These are phyloP conservation scores for Drosophila seclusa DNA, from an alignment of 2,888 invertebrate species.

Conservation along the genomic window DNA sequence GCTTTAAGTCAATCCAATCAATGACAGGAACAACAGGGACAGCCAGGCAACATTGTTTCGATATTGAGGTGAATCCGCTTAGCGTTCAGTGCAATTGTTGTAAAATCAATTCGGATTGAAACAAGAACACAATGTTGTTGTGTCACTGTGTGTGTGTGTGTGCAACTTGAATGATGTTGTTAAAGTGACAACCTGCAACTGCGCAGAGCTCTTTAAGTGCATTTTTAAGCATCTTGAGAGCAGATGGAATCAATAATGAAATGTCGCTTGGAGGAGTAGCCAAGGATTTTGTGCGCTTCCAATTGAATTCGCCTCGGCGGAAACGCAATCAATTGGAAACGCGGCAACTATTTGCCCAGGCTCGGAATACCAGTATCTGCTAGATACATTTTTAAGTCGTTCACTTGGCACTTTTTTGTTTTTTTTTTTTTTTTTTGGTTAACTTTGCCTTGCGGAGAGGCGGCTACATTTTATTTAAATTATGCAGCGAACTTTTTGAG, in stretches of 20 bases:
- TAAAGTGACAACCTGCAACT: constrained; percentile 29
- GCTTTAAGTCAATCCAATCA: constrained; percentile 46
- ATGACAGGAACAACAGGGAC: constrained; percentile 28
- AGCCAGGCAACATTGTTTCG: constrained; percentile 48
- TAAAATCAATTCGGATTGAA: constrained; percentile 40
- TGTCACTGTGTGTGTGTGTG: background rate
- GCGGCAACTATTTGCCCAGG: constrained; percentile 51
- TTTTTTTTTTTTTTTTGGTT: background rate
- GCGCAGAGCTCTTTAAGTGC: constrained; percentile 24
- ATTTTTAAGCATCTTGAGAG: constrained; percentile 11
- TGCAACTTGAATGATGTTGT: constrained; percentile 61
- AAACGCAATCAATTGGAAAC: constrained; percentile 58
- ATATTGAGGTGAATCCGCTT: constrained; percentile 44
- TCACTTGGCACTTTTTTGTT: constrained; percentile 17
- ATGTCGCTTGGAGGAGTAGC: background rate
- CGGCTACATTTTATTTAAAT: constrained; percentile 39
- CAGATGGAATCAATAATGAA: constrained; percentile 20
- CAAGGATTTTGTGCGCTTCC: background rate
- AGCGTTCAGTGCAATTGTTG: constrained; percentile 35
- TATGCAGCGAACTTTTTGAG: constrained; percentile 39
- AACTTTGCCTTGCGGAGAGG: background rate
- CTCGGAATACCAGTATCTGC: constrained; percentile 12
- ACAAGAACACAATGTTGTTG: constrained; percentile 43
- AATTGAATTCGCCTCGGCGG: constrained; percentile 53
- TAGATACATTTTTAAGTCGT: constrained; percentile 43